A percentile compares a stretch with the other conserved stretches of the same genome.
Conservation (phyloP, 2,888 invertebrate genomes). For the Alviniconcha strummeri region DNA sequence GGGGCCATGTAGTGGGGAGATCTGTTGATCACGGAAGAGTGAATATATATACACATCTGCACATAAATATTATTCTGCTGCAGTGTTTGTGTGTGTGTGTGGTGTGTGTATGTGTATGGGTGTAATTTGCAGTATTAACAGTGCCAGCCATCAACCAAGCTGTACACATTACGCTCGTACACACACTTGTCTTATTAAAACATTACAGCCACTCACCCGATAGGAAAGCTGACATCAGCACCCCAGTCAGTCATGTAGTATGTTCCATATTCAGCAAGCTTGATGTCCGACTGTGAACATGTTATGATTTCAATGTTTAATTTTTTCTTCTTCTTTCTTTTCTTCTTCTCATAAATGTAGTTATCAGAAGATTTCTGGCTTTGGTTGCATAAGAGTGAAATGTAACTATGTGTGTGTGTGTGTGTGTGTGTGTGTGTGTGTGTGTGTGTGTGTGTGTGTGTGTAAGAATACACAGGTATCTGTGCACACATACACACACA, state of each 20-base stretch:
- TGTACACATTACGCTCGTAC: background rate
- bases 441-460: background rate
- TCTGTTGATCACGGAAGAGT: background rate
- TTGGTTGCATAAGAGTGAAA: no score
- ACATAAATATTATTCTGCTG: background rate
- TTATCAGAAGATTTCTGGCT: no score
- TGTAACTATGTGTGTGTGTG: background rate
- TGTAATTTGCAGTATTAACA: no score
- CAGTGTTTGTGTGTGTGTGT: no score
- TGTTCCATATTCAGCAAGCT: slow-evolving; percentile 94
- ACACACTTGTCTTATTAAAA: no score
- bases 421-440: background rate
- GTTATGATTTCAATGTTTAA: background rate
- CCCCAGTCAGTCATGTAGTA: slow-evolving; percentile 93
- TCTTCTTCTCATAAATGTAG: no score
- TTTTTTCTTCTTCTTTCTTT: background rate
- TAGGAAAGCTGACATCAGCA: slow-evolving; percentile 90
- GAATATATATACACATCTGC: background rate
- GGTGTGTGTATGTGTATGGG: no score
- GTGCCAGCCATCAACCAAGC: no score
- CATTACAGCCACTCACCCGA: slow-evolving; percentile 70
- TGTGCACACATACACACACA: background rate
- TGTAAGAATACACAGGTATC: background rate
- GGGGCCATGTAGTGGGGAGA: slow-evolving; percentile 17
- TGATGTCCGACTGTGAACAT: slow-evolving; percentile 77